Percentiles rank a stretch among this genome's conserved stretches.
Evolutionary conservation across 2,113 vertebrate species (phyloP).

Genomic region (Nannobrachium achirus): DNA sequence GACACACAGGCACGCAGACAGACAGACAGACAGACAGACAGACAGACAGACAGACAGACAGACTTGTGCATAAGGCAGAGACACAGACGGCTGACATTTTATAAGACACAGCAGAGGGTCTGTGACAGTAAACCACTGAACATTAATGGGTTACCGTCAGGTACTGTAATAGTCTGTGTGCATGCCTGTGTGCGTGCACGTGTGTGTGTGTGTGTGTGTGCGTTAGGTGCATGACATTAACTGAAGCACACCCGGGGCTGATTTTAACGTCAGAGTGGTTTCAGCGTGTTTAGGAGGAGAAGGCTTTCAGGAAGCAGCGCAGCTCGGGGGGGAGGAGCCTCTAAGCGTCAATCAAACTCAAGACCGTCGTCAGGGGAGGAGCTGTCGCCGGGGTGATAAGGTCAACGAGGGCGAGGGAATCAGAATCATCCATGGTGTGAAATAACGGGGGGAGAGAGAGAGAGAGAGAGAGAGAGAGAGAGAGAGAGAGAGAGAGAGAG

Average conservation of each 20-base stretch:
- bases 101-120: background rate
- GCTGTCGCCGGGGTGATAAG: conserved; percentile 59
- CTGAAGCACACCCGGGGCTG: conserved; percentile 7
- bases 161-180: background rate
- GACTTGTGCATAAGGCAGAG: conserved; percentile 23
- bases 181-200: background rate
- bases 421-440: conserved; percentile 32
- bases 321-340: conserved; percentile 39
- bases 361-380: conserved; percentile 46
- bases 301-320: conserved; percentile 42
- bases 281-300: conserved; percentile 43
- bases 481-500: conserved; percentile 15
- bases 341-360: conserved; percentile 56
- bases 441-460: conserved; percentile 31
- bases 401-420: conserved; percentile 54
- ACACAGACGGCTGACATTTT: background rate
- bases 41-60: conserved; percentile 11
- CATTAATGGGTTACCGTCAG: conserved; percentile 19
- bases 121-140: conserved; percentile 28
- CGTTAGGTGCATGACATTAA: conserved; percentile 14
- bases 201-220: conserved; percentile 1
- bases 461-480: conserved; percentile 29
- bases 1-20: conserved; percentile 16
- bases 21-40: conserved; percentile 20
- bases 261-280: conserved; percentile 34